Percentiles rank a stretch among this genome's conserved stretches.
These are phyloP conservation scores for Eristalis pertinax DNA, from an alignment of 2,888 invertebrate genomes.

Conservation along the genomic window DNA sequence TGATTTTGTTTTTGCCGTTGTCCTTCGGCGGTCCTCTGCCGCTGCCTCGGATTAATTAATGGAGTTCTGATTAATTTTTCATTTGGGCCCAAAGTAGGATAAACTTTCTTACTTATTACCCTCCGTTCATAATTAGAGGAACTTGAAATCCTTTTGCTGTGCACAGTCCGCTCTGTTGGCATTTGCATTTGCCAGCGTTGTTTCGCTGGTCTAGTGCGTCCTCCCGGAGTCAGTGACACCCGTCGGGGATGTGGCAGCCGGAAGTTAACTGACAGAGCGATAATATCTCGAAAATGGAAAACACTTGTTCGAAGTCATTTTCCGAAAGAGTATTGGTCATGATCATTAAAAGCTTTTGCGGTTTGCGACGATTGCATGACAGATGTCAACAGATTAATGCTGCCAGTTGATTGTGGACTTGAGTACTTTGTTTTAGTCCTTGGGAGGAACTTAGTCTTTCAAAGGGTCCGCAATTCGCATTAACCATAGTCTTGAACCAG, in stretches of 20 bases:
- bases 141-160: slow-evolving; percentile 25
- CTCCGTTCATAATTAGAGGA: slow-evolving; percentile 41
- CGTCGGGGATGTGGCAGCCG: slow-evolving; percentile 6
- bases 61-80: slow-evolving; percentile 65
- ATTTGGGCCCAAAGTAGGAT: slow-evolving; percentile 46
- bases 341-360: slow-evolving; percentile 1
- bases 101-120: slow-evolving; percentile 54
- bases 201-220: background rate
- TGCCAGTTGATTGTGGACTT: no score
- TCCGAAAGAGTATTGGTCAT: slow-evolving; percentile 14
- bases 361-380: background rate
- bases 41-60: slow-evolving; percentile 54
- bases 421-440: no score
- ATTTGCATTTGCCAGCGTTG: background rate
- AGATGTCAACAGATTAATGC: no score
- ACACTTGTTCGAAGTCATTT: slow-evolving; percentile 25
- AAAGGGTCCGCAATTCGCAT: no score
- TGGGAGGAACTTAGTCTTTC: no score
- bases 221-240: slow-evolving; percentile 23
- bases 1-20: slow-evolving; percentile 36
- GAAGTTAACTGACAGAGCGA: slow-evolving; percentile 11
- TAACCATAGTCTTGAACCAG: no score
- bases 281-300: slow-evolving; percentile 34
- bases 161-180: background rate
- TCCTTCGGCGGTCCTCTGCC: background rate